These are phyloP conservation scores for Zaprionus lachaisei DNA, from an alignment of 1,140 invertebrate species.

Conservation along the genomic window DNA sequence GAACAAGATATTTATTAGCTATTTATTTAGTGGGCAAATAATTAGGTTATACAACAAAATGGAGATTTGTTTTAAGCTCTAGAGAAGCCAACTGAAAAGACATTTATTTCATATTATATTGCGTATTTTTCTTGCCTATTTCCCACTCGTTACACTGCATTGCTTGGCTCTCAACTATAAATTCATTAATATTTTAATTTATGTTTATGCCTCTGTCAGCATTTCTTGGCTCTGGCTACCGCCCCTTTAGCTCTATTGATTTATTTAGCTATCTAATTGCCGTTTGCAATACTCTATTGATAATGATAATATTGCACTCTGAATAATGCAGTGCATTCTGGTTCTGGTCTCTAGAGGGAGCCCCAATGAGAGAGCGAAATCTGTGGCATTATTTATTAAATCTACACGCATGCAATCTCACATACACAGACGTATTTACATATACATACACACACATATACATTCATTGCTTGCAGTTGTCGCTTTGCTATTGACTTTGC, in stretches of 20 bases:
- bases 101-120: neutral
- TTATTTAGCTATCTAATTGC: conserved; percentile 65
- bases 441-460: neutral
- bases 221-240: neutral
- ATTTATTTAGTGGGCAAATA: conserved; percentile 14
- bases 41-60: neutral
- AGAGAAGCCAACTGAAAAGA: neutral
- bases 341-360: neutral
- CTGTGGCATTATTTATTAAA: conserved; percentile 21
- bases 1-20: conserved; percentile 29
- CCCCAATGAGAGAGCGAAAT: conserved; percentile 31
- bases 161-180: neutral
- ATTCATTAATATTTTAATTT: conserved; percentile 14
- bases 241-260: conserved; percentile 31
- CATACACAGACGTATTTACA: neutral
- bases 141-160: neutral
- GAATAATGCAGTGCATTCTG: conserved; percentile 43
- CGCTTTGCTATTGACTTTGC: conserved; percentile 57
- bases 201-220: conserved; percentile 2
- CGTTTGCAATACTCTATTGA: conserved; percentile 50
- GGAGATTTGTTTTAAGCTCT: neutral
- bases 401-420: neutral
- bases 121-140: neutral
- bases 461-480: neutral
- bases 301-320: conserved; percentile 40